Conservation (phyloP, 2,797 vertebrate species). For the Emys orbicularis region DNA sequence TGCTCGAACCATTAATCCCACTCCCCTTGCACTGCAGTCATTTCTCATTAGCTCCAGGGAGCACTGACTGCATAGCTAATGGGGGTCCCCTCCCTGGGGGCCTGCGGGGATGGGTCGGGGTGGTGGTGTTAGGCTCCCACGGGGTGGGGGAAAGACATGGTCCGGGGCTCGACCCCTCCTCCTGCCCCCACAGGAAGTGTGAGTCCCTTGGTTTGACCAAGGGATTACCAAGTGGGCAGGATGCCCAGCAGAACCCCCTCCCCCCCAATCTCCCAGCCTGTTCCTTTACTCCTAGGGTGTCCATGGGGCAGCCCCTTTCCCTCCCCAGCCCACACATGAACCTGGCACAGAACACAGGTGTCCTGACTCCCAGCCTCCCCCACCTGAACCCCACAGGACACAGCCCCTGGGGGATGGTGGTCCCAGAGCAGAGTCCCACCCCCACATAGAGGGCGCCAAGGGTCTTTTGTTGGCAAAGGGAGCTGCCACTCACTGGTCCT, state of each 20-base stretch:
- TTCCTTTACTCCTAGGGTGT: not conserved
- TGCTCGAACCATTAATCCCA: conserved; percentile 48
- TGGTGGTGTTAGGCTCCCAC: not conserved
- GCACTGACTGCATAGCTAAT: not conserved
- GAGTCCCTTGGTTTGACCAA: not conserved
- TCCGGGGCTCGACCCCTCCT: not conserved
- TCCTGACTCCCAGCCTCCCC: conserved; percentile 26
- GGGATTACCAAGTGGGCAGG: not conserved
- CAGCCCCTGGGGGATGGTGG: not conserved
- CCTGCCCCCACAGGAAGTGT: not conserved
- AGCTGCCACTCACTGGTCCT: not conserved
- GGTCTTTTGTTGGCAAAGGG: not conserved
- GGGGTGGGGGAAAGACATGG: not conserved
- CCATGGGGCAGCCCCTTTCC: not conserved
- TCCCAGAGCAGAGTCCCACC: not conserved
- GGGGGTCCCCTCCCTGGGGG: not conserved
- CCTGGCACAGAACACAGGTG: not conserved
- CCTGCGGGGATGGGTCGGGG: not conserved
- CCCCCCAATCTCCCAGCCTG: not conserved
- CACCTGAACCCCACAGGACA: not conserved
- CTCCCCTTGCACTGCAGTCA: conserved; percentile 54
- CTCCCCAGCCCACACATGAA: not conserved
- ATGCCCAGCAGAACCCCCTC: not conserved
- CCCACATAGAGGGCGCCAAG: not conserved
- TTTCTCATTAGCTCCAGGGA: not conserved